phyloP scores from a whole-genome alignment of 2,888 invertebrate genomes.

The Myathropa florea region DNA sequence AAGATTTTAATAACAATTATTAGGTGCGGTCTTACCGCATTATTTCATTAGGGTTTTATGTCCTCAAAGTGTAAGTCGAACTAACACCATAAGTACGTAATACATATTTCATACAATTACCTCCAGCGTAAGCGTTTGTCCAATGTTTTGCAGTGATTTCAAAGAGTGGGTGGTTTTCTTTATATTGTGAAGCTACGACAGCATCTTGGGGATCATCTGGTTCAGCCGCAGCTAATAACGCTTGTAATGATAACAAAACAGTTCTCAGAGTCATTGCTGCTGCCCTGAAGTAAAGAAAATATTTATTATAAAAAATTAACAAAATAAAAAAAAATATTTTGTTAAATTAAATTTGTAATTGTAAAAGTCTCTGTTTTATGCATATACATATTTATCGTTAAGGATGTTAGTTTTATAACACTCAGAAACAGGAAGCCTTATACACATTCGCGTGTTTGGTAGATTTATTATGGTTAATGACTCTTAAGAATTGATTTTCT shows the following conservation, averaged over 20 bases:
- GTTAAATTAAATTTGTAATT: not conserved
- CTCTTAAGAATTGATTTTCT: too few relatives aligned
- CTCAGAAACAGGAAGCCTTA: too few relatives aligned
- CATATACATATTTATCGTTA: too few relatives aligned
- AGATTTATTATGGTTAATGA: too few relatives aligned
- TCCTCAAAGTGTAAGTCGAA: too few relatives aligned
- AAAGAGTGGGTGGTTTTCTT: constrained; percentile 93
- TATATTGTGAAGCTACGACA: constrained; percentile 98
- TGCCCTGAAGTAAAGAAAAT: constrained; percentile 85
- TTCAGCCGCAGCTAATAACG: constrained; percentile 94
- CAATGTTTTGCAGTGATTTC: constrained; percentile 96
- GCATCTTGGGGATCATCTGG: constrained; percentile 98
- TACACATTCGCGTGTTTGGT: too few relatives aligned
- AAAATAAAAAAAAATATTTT: not conserved
- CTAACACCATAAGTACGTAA: not conserved
- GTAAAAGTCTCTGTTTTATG: too few relatives aligned
- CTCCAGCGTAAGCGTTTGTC: constrained; percentile 96
- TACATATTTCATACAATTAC: constrained; percentile 79
- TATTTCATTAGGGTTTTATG: too few relatives aligned
- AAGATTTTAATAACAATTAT: too few relatives aligned
- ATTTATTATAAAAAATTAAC: not conserved
- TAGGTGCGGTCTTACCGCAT: too few relatives aligned
- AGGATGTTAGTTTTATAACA: too few relatives aligned
- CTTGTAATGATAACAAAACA: constrained; percentile 96
- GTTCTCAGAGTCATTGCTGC: constrained; percentile 99